Percentiles rank a stretch among this genome's conserved stretches.
Evolutionary conservation across 2,888 invertebrate genomes (phyloP).

Genomic region (Sipha maydis): DNA sequence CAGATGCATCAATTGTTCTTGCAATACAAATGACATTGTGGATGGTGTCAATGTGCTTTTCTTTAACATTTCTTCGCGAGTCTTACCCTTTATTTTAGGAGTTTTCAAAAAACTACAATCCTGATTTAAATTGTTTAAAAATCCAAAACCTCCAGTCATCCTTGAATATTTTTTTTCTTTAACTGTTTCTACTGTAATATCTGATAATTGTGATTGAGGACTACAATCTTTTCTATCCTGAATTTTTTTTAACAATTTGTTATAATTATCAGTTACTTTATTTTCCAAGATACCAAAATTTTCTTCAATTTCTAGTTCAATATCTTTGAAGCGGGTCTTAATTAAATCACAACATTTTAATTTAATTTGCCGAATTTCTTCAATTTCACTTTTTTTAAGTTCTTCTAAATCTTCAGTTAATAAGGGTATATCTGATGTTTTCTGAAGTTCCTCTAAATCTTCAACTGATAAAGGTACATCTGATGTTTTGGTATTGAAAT

Average conservation of each 20-base stretch:
- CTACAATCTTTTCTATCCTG: slow-evolving; percentile 37
- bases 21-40: slow-evolving; percentile 55
- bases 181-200: slow-evolving; percentile 13
- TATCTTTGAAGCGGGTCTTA: slow-evolving; percentile 39
- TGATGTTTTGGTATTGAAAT: slow-evolving; percentile 5
- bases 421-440: neutral
- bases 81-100: slow-evolving; percentile 47
- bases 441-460: slow-evolving; percentile 28
- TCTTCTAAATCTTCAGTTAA: slow-evolving; percentile 36
- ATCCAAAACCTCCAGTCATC: slow-evolving; percentile 58
- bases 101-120: slow-evolving; percentile 59
- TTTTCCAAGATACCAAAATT: slow-evolving; percentile 40
- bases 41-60: slow-evolving; percentile 32
- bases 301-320: slow-evolving; percentile 56
- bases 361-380: slow-evolving; percentile 38
- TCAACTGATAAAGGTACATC: neutral
- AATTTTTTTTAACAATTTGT: slow-evolving; percentile 42
- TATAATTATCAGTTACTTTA: slow-evolving; percentile 42
- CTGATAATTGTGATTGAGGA: neutral
- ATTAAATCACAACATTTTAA: slow-evolving; percentile 40
- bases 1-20: slow-evolving; percentile 51
- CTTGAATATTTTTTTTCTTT: slow-evolving; percentile 57
- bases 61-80: slow-evolving; percentile 56
- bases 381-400: slow-evolving; percentile 30
- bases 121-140: slow-evolving; percentile 51